Evolutionary conservation across 2,113 vertebrate genomes (phyloP), one percentile per base, ranked within the genome.

Genomic region (Elanoides forficatus): DNA sequence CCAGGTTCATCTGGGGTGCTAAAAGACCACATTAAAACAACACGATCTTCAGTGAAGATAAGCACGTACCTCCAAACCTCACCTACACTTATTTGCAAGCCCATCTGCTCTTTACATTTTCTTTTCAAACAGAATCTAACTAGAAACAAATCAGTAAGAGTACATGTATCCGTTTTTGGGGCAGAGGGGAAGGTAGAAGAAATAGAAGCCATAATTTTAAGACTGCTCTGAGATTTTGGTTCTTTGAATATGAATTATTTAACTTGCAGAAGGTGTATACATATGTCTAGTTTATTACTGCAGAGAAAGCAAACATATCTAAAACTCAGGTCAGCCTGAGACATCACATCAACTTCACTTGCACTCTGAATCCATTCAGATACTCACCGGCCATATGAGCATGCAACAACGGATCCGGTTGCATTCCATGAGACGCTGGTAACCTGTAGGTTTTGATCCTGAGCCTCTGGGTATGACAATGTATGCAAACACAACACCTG

Each of bases 341-440:
- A 25, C 3, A 8, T 34, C 71, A 25, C 53, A 13, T 13, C 36
- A 70, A 32, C 22, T 55, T 63, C 63, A 34, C 32, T 4, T 29
- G 59, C 3, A 7, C 40, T 45, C 81, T 68, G 66, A 22, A 10
- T 23, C 55, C 40, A 1, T 14, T 21, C 0, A 1, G 72, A 32
- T 6, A 96, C 99, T 95, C 98, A 99, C 99, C 99, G 98, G 65
- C 99, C 99, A 3, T 99, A 99, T 1, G 99, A 98, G 93, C 99
- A 99, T 0, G 98, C 99, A 34, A 99, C 50, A 19, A 99, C 98
- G 0, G 99, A 99, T 26, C 99, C 99, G 0, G 99, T 99, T 72
- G 98, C 98, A 20, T 98, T 99, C 99, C 99, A 99, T 2, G 99
- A 99, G 74, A 99, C 53, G 0, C 98, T 89, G 68, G 99, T 99